Conservation (phyloP, 2,797 vertebrate species). For the Sparidentex hasta region DNA sequence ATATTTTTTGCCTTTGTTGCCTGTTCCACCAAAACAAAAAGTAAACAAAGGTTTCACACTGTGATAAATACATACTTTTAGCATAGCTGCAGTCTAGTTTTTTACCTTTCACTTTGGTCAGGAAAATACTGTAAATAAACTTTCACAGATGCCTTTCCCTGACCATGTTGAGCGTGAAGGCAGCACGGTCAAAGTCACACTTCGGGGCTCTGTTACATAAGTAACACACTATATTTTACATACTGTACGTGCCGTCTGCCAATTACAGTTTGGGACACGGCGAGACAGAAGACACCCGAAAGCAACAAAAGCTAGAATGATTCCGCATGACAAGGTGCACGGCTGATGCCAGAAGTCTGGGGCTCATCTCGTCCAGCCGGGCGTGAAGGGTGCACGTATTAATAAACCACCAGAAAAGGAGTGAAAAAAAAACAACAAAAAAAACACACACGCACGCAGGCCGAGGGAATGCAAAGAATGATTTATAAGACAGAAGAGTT, state of each 20-base stretch:
- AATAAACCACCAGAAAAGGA: constrained; percentile 78
- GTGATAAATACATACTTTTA: not conserved
- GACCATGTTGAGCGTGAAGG: not conserved
- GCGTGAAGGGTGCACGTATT: constrained; percentile 80
- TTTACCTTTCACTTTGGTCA: not conserved
- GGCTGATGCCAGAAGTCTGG: constrained; percentile 69
- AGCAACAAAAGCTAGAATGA: constrained; percentile 71
- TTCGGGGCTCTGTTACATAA: constrained; percentile 8
- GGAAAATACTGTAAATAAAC: not conserved
- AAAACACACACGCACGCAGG: not conserved
- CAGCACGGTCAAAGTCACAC: constrained; percentile 11
- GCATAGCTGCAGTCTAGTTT: no score
- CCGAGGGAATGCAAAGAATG: constrained; percentile 66
- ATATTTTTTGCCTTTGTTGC: not conserved
- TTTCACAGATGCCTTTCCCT: not conserved
- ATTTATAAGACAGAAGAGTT: constrained; percentile 73
- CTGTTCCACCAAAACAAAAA: not conserved
- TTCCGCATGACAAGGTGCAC: constrained; percentile 71
- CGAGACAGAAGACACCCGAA: constrained; percentile 56
- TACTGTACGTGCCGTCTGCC: constrained; percentile 11
- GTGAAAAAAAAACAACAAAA: constrained; percentile 25
- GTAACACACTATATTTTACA: constrained; percentile 17
- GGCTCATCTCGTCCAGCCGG: constrained; percentile 65
- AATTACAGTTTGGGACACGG: constrained; percentile 51
- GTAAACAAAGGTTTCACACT: not conserved